These are phyloP conservation scores for Drosophila percnosoma DNA, from an alignment of 2,888 invertebrate genomes.

Conservation along the genomic window DNA sequence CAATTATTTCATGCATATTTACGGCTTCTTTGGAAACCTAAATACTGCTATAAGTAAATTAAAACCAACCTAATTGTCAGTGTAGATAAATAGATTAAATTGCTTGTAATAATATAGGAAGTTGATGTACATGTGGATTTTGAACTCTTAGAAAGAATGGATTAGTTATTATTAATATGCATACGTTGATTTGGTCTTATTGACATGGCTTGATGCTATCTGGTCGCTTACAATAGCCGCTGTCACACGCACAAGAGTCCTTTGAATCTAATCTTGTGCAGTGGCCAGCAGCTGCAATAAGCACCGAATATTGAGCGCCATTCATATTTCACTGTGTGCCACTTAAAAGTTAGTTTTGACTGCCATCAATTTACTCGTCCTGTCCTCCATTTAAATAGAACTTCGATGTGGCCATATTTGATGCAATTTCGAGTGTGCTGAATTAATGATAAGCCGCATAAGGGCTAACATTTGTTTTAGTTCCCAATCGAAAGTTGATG, in stretches of 20 bases:
- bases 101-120: not conserved
- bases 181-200: not conserved
- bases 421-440: constrained; percentile 39
- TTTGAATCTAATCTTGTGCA: constrained; percentile 96
- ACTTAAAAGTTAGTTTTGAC: constrained; percentile 9
- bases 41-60: not conserved
- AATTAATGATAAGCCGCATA: constrained; percentile 60
- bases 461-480: constrained; percentile 51
- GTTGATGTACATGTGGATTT: not conserved
- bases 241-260: constrained; percentile 99
- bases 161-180: not conserved
- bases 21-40: constrained; percentile 6
- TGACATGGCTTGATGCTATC: constrained; percentile 46
- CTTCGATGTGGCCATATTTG: constrained; percentile 14
- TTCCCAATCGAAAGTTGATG: constrained; percentile 56
- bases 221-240: constrained; percentile 95
- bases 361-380: not conserved
- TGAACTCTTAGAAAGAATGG: not conserved
- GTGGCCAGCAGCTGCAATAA: constrained; percentile 99
- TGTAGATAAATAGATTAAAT: not conserved
- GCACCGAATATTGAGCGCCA: constrained; percentile 74
- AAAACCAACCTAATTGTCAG: not conserved
- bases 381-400: not conserved
- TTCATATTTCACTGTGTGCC: constrained; percentile 12
- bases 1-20: not conserved